These are phyloP conservation scores for Halcyon malimbica DNA, from an alignment of 2,113 vertebrate genomes.

Conservation along the genomic window DNA sequence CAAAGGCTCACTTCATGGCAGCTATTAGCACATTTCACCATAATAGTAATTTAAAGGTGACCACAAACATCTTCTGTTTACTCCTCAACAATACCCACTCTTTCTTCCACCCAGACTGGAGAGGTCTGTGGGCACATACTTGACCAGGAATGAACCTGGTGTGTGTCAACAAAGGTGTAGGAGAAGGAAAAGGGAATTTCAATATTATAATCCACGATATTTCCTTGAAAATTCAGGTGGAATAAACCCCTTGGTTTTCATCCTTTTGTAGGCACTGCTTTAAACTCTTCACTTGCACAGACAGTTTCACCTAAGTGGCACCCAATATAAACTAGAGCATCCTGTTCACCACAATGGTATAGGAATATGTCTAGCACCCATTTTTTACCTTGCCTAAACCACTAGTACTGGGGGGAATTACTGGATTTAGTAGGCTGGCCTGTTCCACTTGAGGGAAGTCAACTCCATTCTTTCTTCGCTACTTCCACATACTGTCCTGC, in stretches of 20 bases:
- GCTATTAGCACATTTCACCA: constrained; percentile 53
- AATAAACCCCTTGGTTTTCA: constrained; percentile 17
- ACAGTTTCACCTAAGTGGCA: neutral
- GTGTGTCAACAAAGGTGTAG: constrained; percentile 22
- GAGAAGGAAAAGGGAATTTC: neutral
- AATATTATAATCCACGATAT: neutral
- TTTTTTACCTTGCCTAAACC: neutral
- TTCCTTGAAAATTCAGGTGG: constrained; percentile 42
- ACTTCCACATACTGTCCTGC: neutral
- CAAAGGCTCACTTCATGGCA: constrained; percentile 54
- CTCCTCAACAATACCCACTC: constrained; percentile 4
- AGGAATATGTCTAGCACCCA: neutral
- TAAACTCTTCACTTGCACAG: neutral
- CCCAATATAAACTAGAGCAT: neutral
- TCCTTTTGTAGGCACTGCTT: neutral
- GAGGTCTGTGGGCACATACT: constrained; percentile 6
- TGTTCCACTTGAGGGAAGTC: neutral
- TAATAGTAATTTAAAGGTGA: constrained; percentile 59
- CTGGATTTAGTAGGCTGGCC: neutral
- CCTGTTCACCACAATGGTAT: neutral
- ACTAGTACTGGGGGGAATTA: neutral
- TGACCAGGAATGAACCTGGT: constrained; percentile 54
- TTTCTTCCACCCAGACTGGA: constrained; percentile 20
- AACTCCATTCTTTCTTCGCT: neutral
- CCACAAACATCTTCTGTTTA: constrained; percentile 57